These are phyloP conservation scores for Heliconius melpomene DNA, from an alignment of 1,140 invertebrate species.

Conservation along the genomic window DNA sequence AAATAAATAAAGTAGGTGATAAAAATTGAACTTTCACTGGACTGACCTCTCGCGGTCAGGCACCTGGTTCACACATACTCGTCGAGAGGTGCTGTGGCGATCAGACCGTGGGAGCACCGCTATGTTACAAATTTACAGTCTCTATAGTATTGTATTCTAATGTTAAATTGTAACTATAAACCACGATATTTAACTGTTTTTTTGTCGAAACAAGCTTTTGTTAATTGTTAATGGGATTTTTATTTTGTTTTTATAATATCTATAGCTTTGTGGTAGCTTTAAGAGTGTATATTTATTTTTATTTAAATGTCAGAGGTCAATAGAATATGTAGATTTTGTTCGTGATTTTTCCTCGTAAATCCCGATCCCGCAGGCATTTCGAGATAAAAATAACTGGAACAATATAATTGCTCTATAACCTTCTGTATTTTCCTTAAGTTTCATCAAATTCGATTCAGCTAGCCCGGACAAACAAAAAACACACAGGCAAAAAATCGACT, in stretches of 20 bases:
- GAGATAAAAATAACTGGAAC: too few species aligned
- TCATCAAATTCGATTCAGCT: too few species aligned
- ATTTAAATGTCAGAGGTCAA: too few species aligned
- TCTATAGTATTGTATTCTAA: conserved; percentile 2
- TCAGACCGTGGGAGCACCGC: conserved; percentile 3
- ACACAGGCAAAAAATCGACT: too few species aligned
- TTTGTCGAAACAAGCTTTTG: not conserved
- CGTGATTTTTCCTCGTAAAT: too few species aligned
- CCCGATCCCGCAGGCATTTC: too few species aligned
- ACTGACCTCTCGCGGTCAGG: conserved; percentile 18
- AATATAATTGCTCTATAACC: too few species aligned
- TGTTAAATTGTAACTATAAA: not conserved
- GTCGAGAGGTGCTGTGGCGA: not conserved
- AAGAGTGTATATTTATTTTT: too few species aligned
- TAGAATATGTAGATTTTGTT: too few species aligned
- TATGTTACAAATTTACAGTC: not conserved
- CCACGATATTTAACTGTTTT: not conserved
- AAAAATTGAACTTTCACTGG: conserved; percentile 22
- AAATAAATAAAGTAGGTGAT: not conserved
- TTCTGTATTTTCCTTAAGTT: too few species aligned
- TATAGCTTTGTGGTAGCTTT: not conserved
- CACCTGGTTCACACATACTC: conserved; percentile 9
- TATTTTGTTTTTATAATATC: not conserved
- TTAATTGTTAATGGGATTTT: not conserved
- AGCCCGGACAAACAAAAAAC: too few species aligned